Evolutionary conservation across 2,888 invertebrate genomes (phyloP).

Genomic region (Spodoptera littoralis): DNA sequence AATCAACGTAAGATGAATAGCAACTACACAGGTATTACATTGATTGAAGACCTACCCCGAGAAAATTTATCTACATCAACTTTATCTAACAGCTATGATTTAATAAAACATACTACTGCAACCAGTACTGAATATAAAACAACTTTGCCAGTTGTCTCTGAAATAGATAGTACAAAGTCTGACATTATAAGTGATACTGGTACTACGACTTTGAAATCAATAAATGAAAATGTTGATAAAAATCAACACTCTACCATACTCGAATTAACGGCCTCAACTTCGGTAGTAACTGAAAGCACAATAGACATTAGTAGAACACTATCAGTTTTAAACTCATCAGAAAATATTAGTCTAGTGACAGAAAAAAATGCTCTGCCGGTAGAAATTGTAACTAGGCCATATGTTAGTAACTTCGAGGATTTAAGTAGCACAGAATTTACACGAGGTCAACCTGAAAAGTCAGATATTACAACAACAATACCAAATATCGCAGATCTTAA

Average conservation of each 20-base stretch:
- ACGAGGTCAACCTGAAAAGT: not conserved
- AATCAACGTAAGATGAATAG: slow-evolving; percentile 81
- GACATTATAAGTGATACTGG: not conserved
- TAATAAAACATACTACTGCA: slow-evolving; percentile 6
- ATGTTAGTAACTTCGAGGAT: not conserved
- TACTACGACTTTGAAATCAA: slow-evolving; percentile 5
- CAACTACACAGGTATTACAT: slow-evolving; percentile 70
- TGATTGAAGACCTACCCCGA: slow-evolving; percentile 49
- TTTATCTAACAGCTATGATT: slow-evolving; percentile 1
- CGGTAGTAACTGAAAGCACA: not conserved
- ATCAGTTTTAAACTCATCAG: not conserved
- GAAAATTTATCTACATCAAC: slow-evolving; percentile 39
- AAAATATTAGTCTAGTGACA: no score
- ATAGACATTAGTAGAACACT: slow-evolving; percentile 1
- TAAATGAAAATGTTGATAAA: not conserved
- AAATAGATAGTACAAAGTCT: slow-evolving; percentile 13
- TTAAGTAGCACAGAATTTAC: slow-evolving; percentile 5
- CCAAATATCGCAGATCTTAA: slow-evolving; percentile 12
- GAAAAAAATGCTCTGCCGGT: no score
- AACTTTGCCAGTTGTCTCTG: slow-evolving; percentile 7
- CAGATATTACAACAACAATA: slow-evolving; percentile 5
- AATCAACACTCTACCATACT: slow-evolving; percentile 1
- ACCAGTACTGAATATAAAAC: slow-evolving; percentile 20
- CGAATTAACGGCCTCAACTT: not conserved
- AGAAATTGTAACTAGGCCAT: no score